phyloP scores from a whole-genome alignment of 2,797 vertebrate species.

The Parauchenoglanis ngamensis region DNA sequence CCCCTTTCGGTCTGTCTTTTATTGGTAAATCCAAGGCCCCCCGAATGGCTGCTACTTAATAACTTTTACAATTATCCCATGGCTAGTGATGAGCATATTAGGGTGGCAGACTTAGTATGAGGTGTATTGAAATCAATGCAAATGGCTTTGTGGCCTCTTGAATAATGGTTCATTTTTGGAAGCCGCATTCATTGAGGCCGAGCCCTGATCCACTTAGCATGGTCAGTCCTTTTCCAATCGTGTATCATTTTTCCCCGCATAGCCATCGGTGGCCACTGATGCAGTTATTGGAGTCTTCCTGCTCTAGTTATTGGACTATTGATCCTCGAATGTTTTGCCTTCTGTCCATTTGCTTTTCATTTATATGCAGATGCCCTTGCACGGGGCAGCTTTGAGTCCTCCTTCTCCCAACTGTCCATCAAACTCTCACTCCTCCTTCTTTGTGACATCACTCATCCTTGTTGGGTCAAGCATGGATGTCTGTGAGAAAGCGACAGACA shows the following conservation, averaged over 20 bases:
- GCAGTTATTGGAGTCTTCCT: slow-evolving; percentile 82
- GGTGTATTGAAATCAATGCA: slow-evolving; percentile 72
- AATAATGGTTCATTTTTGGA: slow-evolving; percentile 58
- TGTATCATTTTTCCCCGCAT: slow-evolving; percentile 67
- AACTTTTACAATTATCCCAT: slow-evolving; percentile 73
- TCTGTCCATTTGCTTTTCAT: slow-evolving; percentile 80
- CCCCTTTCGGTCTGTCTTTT: slow-evolving; percentile 72
- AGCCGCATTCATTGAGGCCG: slow-evolving; percentile 23
- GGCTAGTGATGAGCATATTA: slow-evolving; percentile 64
- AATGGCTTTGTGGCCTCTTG: slow-evolving; percentile 44
- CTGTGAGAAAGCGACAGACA: slow-evolving; percentile 50
- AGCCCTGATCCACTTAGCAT: slow-evolving; percentile 57
- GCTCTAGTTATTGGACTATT: slow-evolving; percentile 83
- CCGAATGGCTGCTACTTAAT: slow-evolving; percentile 70
- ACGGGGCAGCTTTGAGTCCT: slow-evolving; percentile 66
- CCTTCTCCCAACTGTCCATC: slow-evolving; percentile 35
- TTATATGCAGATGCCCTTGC: slow-evolving; percentile 78
- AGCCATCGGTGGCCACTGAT: slow-evolving; percentile 81
- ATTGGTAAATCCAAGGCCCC: slow-evolving; percentile 66
- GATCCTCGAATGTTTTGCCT: slow-evolving; percentile 75
- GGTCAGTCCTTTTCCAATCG: slow-evolving; percentile 49
- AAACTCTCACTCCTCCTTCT: slow-evolving; percentile 44
- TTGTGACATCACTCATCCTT: slow-evolving; percentile 51
- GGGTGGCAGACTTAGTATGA: slow-evolving; percentile 75
- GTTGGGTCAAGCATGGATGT: slow-evolving; percentile 40